Evolutionary conservation across 2,888 invertebrate genomes (phyloP), one percentile per base, ranked within the genome.

Genomic region (Meteorus colon): DNA sequence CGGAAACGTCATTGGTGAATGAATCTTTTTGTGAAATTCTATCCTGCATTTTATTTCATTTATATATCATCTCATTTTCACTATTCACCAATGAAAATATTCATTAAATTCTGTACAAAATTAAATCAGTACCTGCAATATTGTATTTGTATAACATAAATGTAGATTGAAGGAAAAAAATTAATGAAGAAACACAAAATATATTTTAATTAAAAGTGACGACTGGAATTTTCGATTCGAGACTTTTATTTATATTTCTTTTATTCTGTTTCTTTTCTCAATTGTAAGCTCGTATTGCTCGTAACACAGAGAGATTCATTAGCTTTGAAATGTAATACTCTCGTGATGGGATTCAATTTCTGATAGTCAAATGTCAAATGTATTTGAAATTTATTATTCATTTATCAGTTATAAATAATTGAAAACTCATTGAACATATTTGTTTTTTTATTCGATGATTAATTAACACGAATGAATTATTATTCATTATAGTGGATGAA

Each of bases 311-410:
- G 68, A 68, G 68, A 68, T 68, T 68, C 24, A 68, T 68, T 82
- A 82, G 81, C 82, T 81, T 82, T 78, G 63, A 78, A 79, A 75
- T 65, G 70, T 59, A 60, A 45, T 41, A 31, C 66, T 41, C 29
- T 51, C 19, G 73, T 74, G 77, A 77, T 81, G 72, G 63, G 45
- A 68, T 68, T 24, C n/a, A 29, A 45, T 68, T 68, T 68, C 31
- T 10, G 29, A 51, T n/a, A 27, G 51, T 37, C 34, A 65, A 24
- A 65, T 10, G n/a, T 29, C 16, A 63, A 31, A 63, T 63, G 16
- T 34, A 4, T 16, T 4, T 29, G 29, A 12, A 63, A 63, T 63
- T 14, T 34, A 29, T 34, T n/a, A 29, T 34, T 14, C 14, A 14
- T 34, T 29, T n/a, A 48, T 48, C n/a, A 14, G 5, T 16, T n/a